A percentile compares a stretch with the other conserved stretches of the same genome.
Evolutionary conservation across 2,797 vertebrate genomes (phyloP).

Genomic region (Phrynocephalus vlangalii): DNA sequence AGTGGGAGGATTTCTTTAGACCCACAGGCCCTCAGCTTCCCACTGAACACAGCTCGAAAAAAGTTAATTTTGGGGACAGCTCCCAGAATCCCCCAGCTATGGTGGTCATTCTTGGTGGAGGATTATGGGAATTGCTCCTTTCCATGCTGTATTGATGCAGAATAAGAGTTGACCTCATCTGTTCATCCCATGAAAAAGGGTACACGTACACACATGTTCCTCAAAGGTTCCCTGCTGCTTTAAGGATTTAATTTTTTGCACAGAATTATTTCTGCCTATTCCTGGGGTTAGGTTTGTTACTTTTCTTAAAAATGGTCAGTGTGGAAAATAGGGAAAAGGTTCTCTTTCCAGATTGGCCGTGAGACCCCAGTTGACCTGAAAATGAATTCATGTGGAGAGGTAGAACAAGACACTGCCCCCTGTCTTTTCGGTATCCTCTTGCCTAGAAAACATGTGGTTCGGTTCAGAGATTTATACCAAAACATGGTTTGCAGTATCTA

Average conservation of each 20-base stretch:
- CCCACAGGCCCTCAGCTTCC: not conserved
- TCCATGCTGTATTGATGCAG: not conserved
- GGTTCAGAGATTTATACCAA: slow-evolving; percentile 13
- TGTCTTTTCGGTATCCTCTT: not conserved
- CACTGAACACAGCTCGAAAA: too few species aligned
- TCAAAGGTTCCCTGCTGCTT: not conserved
- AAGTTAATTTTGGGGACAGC: too few species aligned
- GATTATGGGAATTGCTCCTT: too few species aligned
- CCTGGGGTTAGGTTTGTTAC: not conserved
- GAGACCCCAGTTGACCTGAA: not conserved
- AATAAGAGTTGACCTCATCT: not conserved
- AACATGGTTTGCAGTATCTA: not conserved
- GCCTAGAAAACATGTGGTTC: not conserved
- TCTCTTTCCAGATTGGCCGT: rapidly evolving
- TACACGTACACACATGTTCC: not conserved
- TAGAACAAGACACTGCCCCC: not conserved
- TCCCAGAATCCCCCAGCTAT: too few species aligned
- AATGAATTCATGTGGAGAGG: not conserved
- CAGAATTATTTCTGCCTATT: not conserved
- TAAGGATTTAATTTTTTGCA: not conserved
- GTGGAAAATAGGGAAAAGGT: not conserved
- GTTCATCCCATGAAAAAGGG: not conserved
- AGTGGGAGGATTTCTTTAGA: not conserved
- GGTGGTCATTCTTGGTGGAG: too few species aligned
- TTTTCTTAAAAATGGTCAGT: not conserved